Conservation (phyloP, 2,797 vertebrate species). For the Apogon hyalosoma region DNA sequence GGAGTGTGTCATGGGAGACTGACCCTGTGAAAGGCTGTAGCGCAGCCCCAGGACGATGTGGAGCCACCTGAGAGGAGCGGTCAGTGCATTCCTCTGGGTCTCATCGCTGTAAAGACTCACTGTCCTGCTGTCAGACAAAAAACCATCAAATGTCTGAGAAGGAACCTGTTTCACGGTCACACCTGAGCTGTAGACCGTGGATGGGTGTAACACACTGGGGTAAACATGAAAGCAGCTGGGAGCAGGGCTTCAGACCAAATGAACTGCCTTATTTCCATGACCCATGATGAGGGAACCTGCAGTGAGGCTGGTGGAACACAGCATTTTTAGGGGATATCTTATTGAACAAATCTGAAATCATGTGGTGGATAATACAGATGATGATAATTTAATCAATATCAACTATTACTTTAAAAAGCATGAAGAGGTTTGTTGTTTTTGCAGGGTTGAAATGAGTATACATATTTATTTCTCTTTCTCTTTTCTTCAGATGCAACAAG, state of each 20-base stretch:
- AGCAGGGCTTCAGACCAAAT: background rate
- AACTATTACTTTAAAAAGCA: too few relatives aligned
- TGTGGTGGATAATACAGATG: too few relatives aligned
- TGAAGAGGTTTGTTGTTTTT: too few relatives aligned
- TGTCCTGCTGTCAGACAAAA: conserved; percentile 5
- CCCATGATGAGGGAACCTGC: background rate
- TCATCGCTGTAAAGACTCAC: conserved; percentile 28
- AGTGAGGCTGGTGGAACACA: background rate
- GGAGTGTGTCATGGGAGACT: conserved; percentile 75
- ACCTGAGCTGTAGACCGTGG: conserved; percentile 22
- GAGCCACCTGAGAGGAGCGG: conserved; percentile 69
- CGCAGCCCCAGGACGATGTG: conserved; percentile 59
- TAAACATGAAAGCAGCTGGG: background rate
- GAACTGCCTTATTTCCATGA: background rate
- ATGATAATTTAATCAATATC: too few relatives aligned
- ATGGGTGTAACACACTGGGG: conserved; percentile 6
- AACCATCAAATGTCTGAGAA: conserved; percentile 12
- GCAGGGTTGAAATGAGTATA: too few relatives aligned
- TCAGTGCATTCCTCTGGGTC: conserved; percentile 59
- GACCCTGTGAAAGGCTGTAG: conserved; percentile 50
- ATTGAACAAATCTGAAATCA: background rate
- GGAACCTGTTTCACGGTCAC: conserved; percentile 23
- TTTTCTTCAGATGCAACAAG: too few relatives aligned
- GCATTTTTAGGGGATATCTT: background rate
- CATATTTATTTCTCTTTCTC: too few relatives aligned